Evolutionary conservation across 2,113 vertebrate species (phyloP), one percentile per base, ranked within the genome.

Genomic region (Dicentrarchus labrax): DNA sequence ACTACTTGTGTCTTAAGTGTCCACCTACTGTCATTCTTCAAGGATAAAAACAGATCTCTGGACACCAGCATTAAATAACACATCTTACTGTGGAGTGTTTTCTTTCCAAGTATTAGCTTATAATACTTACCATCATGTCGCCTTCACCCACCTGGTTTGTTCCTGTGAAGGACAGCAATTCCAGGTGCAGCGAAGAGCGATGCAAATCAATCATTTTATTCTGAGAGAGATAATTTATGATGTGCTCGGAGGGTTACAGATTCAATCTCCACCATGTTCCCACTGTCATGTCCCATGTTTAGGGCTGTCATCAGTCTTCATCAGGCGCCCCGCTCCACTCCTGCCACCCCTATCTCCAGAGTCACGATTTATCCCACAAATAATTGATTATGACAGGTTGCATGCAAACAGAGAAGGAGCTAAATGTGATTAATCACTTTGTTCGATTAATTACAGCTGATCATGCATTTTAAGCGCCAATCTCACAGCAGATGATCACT

Each of bases 131-230:
- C 54, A 16, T 45, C 79, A 50, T 70, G 60, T n/a, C 30, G 72
- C 4, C 50, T 61, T 90, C 76, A 78, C 64, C 79, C 71, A 60
- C 76, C 78, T 77, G 74, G 54, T 39, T 74, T 56, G 66, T 74
- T 86, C 78, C 80, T 76, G 69, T 78, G 91, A 92, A 89, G 91
- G 90, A 83, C 89, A 82, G 75, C 76, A 93, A 95, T 96, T 96
- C 95, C 96, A 95, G 96, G 91, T 96, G 97, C 86, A 93, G 94
- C 93, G 74, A 78, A 92, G 91, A 93, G 91, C 94, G 88, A 95
- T 95, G 96, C 95, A 97, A 97, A 97, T 99, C 97, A 97, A 97
- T 99, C 97, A 99, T 96, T 97, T 96, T 94, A 96, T 97, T 96
- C 94, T 94, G 95, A 94, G 94, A 96, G 94, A 95, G 97, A 97